Conservation (phyloP, 2,113 vertebrate genomes). For the Cyrtonyx montezumae region DNA sequence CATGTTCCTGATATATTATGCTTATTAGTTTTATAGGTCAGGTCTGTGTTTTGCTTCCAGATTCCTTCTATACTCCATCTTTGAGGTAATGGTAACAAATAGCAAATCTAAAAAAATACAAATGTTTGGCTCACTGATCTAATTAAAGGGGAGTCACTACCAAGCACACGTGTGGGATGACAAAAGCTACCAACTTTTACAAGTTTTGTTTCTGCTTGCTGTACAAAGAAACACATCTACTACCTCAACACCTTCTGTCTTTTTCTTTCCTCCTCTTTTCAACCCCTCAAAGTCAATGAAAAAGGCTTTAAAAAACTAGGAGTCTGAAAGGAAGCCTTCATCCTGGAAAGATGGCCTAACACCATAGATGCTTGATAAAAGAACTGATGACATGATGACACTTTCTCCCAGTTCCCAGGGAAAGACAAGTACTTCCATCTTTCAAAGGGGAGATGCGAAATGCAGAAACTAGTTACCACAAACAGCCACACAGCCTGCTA, state of each 20-base stretch:
- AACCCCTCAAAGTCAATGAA: background rate
- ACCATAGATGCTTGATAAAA: background rate
- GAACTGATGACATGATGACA: accelerated
- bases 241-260: background rate
- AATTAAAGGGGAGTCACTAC: background rate
- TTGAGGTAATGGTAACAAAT: background rate
- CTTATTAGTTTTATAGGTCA: background rate
- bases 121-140: background rate
- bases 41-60: background rate
- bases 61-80: background rate
- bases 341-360: background rate
- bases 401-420: background rate
- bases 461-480: accelerated
- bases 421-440: background rate
- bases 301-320: background rate
- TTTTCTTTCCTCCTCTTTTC: background rate
- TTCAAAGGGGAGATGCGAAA: background rate
- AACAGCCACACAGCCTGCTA: background rate
- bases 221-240: background rate
- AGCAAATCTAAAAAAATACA: background rate
- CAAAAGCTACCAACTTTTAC: background rate
- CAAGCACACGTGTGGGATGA: background rate
- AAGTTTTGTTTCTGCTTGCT: background rate
- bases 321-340: background rate
- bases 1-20: background rate